Conservation (phyloP, 2,888 invertebrate species). For the Microctonus brassicae region DNA sequence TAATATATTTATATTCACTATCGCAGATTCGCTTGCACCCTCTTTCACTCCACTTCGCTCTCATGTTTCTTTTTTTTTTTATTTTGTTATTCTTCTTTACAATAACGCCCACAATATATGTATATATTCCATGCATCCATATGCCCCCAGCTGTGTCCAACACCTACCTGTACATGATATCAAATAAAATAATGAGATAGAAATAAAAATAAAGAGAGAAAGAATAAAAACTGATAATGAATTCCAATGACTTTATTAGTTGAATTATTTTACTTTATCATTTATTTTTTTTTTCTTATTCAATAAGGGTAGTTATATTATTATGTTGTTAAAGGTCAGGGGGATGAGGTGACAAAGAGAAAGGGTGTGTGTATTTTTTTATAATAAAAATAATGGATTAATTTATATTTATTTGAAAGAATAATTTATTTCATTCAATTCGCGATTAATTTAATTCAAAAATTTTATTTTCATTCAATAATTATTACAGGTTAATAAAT, state of each 20-base stretch:
- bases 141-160: slow-evolving; percentile 68
- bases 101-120: slow-evolving; percentile 60
- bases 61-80: background rate
- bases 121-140: slow-evolving; percentile 37
- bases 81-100: background rate
- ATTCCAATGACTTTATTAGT: slow-evolving; percentile 24
- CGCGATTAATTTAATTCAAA: background rate
- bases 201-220: background rate
- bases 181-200: background rate
- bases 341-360: too few species aligned
- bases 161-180: slow-evolving; percentile 62
- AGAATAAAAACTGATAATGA: slow-evolving; percentile 9
- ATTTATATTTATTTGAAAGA: too few species aligned
- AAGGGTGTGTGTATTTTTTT: too few species aligned
- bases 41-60: slow-evolving; percentile 32
- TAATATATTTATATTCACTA: background rate
- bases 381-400: too few species aligned
- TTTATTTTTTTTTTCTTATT: background rate
- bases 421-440: too few species aligned
- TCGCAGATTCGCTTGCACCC: slow-evolving; percentile 25
- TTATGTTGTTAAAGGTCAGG: too few species aligned
- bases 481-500: too few species aligned
- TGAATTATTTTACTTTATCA: background rate
- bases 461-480: slow-evolving; percentile 16
- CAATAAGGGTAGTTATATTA: too few species aligned